Evolutionary conservation across 2,888 invertebrate species (phyloP), one percentile per base, ranked within the genome.

Genomic region (Adineta ricciae): DNA sequence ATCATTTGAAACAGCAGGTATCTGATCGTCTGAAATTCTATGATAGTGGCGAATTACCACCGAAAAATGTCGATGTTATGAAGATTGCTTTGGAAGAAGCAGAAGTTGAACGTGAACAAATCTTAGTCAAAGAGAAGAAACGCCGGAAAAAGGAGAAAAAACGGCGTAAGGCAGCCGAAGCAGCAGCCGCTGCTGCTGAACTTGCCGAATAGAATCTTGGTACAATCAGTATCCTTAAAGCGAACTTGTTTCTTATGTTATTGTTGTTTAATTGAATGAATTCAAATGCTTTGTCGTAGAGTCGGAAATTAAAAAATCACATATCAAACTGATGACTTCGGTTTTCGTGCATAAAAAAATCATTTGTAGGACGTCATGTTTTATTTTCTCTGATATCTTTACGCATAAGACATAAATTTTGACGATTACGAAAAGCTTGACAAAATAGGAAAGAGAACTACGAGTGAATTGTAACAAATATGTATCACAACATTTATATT

Each of bases 61-160:
- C 94, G 88, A 98, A 97, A 91, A 99, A 99, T 90, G 93, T 96
- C 72, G 98, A 97, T 86, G 98, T 97, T 0, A 99, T 99, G 98
- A 93, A 94, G 88, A 95, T 95, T 89, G 98, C 99, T 0, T 92
- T 95, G 64, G 93, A 94, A 84, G 94, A 94, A 89, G 92, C 91
- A 38, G 83, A 83, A 64, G 73, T 64, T 46, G 52, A 46, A 56
- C 46, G 46, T 84, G 36, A 32, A 38, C n/a, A 36, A 32, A 56
- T 84, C 14, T n/a, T 84, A 84, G 0, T 9, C 9, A 73, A 72
- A 49, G 54, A 56, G 36, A 78, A 38, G 46, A 46, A 84, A 78
- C 78, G 41, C 21, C 27, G 41, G 78, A 72, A 84, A 82, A 52
- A 84, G 49, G 84, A 84, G 49, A 56, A 84, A 38, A 52, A 84